These are phyloP conservation scores for Coenobita brevimanus DNA, from an alignment of 1,140 invertebrate genomes.

Conservation along the genomic window DNA sequence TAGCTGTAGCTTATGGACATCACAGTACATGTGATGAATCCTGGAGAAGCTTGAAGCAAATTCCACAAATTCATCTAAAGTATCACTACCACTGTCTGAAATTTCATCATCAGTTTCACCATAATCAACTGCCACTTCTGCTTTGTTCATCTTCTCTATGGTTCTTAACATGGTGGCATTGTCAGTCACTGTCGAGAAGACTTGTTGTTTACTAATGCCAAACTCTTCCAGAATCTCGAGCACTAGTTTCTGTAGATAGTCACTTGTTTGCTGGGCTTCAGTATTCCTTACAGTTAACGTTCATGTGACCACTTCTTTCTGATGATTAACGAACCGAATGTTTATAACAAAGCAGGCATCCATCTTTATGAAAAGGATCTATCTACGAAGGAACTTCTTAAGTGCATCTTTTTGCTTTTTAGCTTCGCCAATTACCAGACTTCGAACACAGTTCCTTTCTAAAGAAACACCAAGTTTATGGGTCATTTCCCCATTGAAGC, in stretches of 20 bases:
- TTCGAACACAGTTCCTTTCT: background rate
- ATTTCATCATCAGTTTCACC: constrained; percentile 9
- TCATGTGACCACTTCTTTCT: too few species aligned
- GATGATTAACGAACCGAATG: constrained; percentile 12
- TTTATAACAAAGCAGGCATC: constrained; percentile 9
- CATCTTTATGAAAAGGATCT: background rate
- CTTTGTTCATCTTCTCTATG: constrained; percentile 20
- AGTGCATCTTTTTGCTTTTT: background rate
- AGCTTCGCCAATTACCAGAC: background rate
- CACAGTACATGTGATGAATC: constrained; percentile 30
- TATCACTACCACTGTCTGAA: background rate
- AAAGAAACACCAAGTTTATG: constrained; percentile 15
- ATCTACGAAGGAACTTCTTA: constrained; percentile 1
- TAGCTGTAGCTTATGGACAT: constrained; percentile 42
- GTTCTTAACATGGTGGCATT: constrained; percentile 43
- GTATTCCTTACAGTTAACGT: too few species aligned
- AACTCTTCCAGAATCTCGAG: constrained; percentile 32
- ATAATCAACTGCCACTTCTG: background rate
- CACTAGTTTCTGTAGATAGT: too few species aligned
- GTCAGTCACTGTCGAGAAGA: constrained; percentile 11
- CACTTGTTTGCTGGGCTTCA: too few species aligned
- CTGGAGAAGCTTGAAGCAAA: background rate
- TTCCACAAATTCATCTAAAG: background rate
- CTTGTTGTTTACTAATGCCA: background rate
- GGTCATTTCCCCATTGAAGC: constrained; percentile 11